Evolutionary conservation across 2,113 vertebrate genomes (phyloP).

Genomic region (Eulemur macaco): DNA sequence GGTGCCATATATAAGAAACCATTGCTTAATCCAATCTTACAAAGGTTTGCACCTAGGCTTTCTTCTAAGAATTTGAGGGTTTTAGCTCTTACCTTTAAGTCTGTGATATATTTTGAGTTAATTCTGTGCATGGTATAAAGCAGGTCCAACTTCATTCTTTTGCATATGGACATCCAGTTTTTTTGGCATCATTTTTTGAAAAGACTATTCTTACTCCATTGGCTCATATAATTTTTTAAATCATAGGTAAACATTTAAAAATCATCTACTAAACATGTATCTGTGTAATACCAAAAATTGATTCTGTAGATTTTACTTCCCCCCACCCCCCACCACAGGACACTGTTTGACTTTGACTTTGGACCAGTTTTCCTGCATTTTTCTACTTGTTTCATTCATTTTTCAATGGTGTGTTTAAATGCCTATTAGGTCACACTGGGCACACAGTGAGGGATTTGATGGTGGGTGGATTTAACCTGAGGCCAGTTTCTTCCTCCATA

Average conservation of each 20-base stretch:
- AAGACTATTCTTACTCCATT: conserved; percentile 9
- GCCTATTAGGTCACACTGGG: neutral
- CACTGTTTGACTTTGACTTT: neutral
- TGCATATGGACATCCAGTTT: neutral
- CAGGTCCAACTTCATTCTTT: neutral
- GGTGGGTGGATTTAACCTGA: neutral
- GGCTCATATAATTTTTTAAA: conserved; percentile 7
- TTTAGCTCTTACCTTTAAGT: neutral
- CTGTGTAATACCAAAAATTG: neutral
- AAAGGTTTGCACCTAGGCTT: neutral
- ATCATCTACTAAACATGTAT: neutral
- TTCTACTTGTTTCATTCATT: neutral
- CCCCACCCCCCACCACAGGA: neutral
- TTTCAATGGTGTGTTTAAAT: neutral
- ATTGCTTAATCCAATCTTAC: neutral
- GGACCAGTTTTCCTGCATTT: neutral
- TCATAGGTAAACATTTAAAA: conserved; percentile 3
- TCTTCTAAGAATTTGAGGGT: neutral
- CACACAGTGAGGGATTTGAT: neutral
- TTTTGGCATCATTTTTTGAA: conserved; percentile 11
- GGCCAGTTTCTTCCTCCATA: neutral
- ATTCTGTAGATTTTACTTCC: neutral
- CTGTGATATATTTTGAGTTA: neutral
- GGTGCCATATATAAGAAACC: neutral
- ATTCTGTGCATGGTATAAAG: neutral